These are phyloP conservation scores for Ameiurus melas DNA, from an alignment of 2,113 vertebrate genomes.

Conservation along the genomic window DNA sequence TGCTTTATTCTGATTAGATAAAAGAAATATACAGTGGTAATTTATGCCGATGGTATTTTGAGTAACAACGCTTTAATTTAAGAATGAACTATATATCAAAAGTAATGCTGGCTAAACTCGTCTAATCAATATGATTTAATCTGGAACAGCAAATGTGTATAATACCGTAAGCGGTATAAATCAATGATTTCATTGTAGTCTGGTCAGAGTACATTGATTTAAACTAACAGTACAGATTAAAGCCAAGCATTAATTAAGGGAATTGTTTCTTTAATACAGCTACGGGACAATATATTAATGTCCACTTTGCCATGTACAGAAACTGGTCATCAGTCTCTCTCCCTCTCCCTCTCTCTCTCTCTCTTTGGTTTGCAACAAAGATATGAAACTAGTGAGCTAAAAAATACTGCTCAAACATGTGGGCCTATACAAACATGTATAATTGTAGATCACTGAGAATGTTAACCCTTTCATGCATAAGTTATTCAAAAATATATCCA, in stretches of 20 bases:
- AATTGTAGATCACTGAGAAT: neutral
- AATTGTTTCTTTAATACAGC: conserved; percentile 58
- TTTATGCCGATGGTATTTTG: conserved; percentile 24
- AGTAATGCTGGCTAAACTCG: conserved; percentile 31
- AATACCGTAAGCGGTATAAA: conserved; percentile 50
- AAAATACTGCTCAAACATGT: conserved; percentile 39
- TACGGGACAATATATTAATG: conserved; percentile 53
- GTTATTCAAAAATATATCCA: neutral
- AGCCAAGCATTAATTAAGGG: conserved; percentile 56
- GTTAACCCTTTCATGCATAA: neutral
- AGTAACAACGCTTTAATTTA: conserved; percentile 51
- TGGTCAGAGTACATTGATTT: conserved; percentile 55
- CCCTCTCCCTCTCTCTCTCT: no score
- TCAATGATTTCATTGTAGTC: conserved; percentile 58
- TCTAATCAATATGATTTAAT: conserved; percentile 60
- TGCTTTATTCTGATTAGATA: conserved; percentile 22
- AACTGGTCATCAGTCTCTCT: conserved; percentile 16
- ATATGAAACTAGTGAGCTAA: conserved; percentile 39
- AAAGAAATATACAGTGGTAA: conserved; percentile 31
- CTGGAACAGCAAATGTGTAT: conserved; percentile 50
- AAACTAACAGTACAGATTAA: conserved; percentile 58
- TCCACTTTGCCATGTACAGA: conserved; percentile 45
- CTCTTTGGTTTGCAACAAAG: conserved; percentile 11
- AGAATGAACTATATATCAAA: conserved; percentile 50
- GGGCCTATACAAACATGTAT: neutral